A percentile compares a stretch with the other conserved stretches of the same genome.
These are phyloP conservation scores for Archilochus colubris DNA, from an alignment of 2,113 vertebrate genomes.

Conservation along the genomic window DNA sequence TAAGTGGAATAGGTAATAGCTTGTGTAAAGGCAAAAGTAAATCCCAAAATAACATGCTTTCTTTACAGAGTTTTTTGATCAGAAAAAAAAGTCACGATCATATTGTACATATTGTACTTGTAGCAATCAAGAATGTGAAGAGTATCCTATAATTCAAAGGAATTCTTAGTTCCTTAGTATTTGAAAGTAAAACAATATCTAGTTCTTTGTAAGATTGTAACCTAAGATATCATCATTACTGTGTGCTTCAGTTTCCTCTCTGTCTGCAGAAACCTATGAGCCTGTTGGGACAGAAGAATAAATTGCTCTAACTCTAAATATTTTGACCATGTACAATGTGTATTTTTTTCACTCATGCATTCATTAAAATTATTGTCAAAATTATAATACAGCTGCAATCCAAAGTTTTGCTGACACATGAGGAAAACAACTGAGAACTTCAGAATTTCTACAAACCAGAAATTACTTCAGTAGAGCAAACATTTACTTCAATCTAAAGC, in stretches of 20 bases:
- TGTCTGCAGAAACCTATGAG: not conserved
- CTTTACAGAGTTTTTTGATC: constrained; percentile 81
- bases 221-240: not conserved
- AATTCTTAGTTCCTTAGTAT: not conserved
- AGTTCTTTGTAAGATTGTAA: not conserved
- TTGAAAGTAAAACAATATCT: not conserved
- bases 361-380: not conserved
- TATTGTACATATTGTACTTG: not conserved
- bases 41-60: constrained; percentile 83
- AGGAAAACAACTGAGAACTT: not conserved
- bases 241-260: not conserved
- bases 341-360: not conserved
- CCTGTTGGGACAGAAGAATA: not conserved
- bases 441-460: not conserved
- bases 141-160: not conserved
- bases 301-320: not conserved
- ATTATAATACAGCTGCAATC: not conserved
- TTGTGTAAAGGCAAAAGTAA: constrained; percentile 87
- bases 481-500: not conserved
- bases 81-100: not conserved
- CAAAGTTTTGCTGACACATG: not conserved
- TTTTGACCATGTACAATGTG: not conserved
- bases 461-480: not conserved
- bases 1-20: constrained; percentile 89
- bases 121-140: not conserved